Conservation (phyloP, 2,888 invertebrate genomes). For the Hydropsyche betteni region DNA sequence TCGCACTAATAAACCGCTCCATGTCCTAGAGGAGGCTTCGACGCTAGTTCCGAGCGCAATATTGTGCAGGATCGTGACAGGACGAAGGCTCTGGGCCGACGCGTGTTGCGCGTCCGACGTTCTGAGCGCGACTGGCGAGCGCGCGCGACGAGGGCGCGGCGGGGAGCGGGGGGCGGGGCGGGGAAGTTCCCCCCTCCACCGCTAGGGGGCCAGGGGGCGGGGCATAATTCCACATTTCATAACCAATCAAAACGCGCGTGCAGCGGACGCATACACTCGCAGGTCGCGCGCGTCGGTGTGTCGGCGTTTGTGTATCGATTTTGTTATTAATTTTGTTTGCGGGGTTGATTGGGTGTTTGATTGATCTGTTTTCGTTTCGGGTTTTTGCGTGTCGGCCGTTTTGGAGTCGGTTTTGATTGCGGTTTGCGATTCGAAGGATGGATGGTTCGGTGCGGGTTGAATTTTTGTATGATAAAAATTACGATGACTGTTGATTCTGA, state of each 20-base stretch:
- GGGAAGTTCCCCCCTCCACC: constrained; percentile 1
- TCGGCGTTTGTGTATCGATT: not conserved
- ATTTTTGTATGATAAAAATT: no score
- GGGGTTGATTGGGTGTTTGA: no score
- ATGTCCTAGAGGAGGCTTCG: no score
- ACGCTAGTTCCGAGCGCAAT: no score
- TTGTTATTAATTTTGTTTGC: not conserved
- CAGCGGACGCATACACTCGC: constrained; percentile 6
- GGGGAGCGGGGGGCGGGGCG: constrained; percentile 55
- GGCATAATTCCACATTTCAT: constrained; percentile 68
- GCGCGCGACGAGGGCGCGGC: constrained; percentile 69
- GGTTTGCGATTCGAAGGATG: no score
- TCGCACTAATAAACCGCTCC: not conserved
- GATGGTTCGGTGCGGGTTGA: no score
- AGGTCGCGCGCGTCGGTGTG: not conserved
- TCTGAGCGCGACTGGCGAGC: constrained; percentile 56
- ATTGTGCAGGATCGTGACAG: no score
- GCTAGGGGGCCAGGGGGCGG: constrained; percentile 60
- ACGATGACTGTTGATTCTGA: no score
- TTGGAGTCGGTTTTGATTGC: no score
- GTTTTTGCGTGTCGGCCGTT: no score
- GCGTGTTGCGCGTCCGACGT: constrained; percentile 55
- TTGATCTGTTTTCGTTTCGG: no score
- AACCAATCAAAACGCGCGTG: constrained; percentile 59
- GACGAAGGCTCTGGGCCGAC: constrained; percentile 52